These are phyloP conservation scores for Lepidocyrtinus sp. DNA, from an alignment of 2,888 invertebrate species.

Conservation along the genomic window DNA sequence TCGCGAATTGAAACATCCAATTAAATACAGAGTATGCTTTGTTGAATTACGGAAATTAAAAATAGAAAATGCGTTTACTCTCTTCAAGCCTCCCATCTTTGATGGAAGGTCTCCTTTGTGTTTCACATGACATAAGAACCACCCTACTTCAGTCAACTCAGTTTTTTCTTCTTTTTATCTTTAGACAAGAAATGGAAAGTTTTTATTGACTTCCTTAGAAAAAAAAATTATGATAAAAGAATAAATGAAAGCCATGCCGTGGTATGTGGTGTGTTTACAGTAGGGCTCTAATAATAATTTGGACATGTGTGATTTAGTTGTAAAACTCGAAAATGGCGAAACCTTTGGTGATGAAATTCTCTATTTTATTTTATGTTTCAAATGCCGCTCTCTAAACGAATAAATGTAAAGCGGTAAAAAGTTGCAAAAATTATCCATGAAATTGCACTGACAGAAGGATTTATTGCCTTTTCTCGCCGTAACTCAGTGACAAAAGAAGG, in stretches of 20 bases:
- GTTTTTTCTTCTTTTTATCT: slow-evolving; percentile 1
- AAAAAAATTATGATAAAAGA: slow-evolving; percentile 12
- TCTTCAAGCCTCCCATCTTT: not conserved
- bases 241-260: not conserved
- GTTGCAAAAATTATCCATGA: slow-evolving; percentile 4
- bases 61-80: not conserved
- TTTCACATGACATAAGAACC: slow-evolving; percentile 4
- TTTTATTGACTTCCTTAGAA: slow-evolving; percentile 1
- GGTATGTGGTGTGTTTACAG: not conserved
- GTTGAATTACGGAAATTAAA: slow-evolving; percentile 1
- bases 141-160: not conserved
- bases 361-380: too few relatives aligned
- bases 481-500: not conserved
- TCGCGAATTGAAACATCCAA: too few relatives aligned
- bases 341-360: too few relatives aligned
- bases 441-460: not conserved
- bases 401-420: too few relatives aligned
- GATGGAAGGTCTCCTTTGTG: slow-evolving; percentile 5
- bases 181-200: not conserved
- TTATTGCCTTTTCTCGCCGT: too few relatives aligned
- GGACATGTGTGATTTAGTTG: not conserved
- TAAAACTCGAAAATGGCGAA: not conserved
- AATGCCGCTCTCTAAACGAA: too few relatives aligned
- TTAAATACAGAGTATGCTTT: not conserved
- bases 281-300: not conserved